Conservation (phyloP, 2,888 invertebrate species). For the Onthophagus sagittarius region DNA sequence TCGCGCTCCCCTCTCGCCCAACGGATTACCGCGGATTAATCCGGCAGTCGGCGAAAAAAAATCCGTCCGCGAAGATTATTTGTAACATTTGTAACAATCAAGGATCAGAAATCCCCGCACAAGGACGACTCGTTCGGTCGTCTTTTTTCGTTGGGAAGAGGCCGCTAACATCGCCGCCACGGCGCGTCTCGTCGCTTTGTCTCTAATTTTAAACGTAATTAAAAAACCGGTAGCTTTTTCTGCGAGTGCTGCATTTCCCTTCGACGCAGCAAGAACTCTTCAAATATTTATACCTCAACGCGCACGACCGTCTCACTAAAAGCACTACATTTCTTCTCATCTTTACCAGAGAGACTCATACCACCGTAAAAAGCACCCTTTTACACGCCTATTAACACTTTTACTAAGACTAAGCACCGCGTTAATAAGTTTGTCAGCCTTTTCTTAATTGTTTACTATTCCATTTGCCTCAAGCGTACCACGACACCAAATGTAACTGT, state of each 20-base stretch:
- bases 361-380: background rate
- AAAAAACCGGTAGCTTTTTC: constrained; percentile 12
- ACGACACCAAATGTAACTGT: background rate
- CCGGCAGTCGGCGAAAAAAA: constrained; percentile 17
- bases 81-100: constrained; percentile 22
- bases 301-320: background rate
- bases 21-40: constrained; percentile 23
- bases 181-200: background rate
- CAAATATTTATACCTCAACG: constrained; percentile 8
- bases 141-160: background rate
- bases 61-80: constrained; percentile 21
- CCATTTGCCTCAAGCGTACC: background rate
- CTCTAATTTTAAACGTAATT: constrained; percentile 12
- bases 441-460: background rate
- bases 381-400: background rate
- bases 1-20: constrained; percentile 26
- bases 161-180: background rate
- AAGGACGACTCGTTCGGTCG: constrained; percentile 30
- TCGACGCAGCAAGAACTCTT: background rate
- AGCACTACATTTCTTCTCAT: background rate
- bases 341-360: background rate
- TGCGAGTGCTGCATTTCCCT: background rate
- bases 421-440: background rate
- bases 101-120: constrained; percentile 30
- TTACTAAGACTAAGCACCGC: background rate